Evolutionary conservation across 2,888 invertebrate genomes (phyloP), one percentile per base, ranked within the genome.

Genomic region (Scaptomyza flava): DNA sequence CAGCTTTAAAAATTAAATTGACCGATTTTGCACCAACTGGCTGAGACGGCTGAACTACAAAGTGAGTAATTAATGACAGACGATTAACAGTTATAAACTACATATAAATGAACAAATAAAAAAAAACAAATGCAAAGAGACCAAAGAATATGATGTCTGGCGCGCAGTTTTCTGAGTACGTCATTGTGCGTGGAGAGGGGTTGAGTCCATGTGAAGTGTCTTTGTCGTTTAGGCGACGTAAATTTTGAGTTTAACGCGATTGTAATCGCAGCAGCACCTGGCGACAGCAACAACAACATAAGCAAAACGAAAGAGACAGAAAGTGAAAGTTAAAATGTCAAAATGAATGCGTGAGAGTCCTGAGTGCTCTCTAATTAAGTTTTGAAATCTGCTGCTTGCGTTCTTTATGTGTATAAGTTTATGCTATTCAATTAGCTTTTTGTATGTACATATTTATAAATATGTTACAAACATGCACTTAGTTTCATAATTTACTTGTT

Each of bases 221-320:
- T 52, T 52, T 57, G 56, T 61, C 56, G 23, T 46, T 63, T 31
- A 57, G 62, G 74, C 70, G 74, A 62, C 69, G 73, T 60, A 69
- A 73, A 62, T 58, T 76, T 76, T 63, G 34, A 38, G 61, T 59
- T 58, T 68, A 68, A 59, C 62, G 56, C 68, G 77, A 75, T 77
- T 72, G 68, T 60, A 68, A 64, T 68, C 57, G 67, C 58, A 61
- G 60, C 27, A 36, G 27, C 23, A 54, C 30, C 42, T 41, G 48
- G 51, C 58, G 53, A n/a, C 52, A 68, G 7, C 46, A 68, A 34
- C 46, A 54, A 52, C 52, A 66, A 54, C 41, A 42, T 17, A 48
- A 8, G 17, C 27, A 27, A 31, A 47, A 46, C 47, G 30, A 30
- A 34, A 30, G 23, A 64, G 57, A 31, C 50, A 34, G 30, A n/a